Evolutionary conservation across 2,888 invertebrate species (phyloP).

Genomic region (Macrophya annulata): DNA sequence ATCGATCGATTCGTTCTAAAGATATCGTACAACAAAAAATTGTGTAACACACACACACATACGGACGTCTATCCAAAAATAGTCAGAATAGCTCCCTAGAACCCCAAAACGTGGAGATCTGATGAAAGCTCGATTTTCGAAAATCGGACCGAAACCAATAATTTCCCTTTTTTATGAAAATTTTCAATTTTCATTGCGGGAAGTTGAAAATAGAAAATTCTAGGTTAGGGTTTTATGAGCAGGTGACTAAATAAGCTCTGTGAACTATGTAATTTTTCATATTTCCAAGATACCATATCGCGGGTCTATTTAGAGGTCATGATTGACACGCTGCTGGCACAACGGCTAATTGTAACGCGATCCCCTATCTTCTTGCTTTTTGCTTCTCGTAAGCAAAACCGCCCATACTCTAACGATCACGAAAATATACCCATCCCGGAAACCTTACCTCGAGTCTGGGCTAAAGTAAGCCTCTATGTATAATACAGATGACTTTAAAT

Average conservation of each 20-base stretch:
- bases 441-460: neutral
- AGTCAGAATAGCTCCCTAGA: too few species aligned
- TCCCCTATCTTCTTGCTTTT: neutral
- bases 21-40: too few species aligned
- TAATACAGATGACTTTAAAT: too few species aligned
- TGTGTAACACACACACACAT: too few species aligned
- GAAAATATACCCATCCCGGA: conserved; percentile 27
- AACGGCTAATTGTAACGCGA: conserved; percentile 54
- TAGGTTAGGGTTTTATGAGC: neutral
- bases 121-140: too few species aligned
- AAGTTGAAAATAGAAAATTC: too few species aligned
- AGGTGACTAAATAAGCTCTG: neutral
- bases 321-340: conserved; percentile 48
- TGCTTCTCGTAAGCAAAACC: neutral
- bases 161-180: too few species aligned
- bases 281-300: conserved; percentile 7
- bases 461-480: neutral
- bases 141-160: too few species aligned
- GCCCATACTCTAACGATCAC: conserved; percentile 45
- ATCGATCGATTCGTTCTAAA: too few species aligned
- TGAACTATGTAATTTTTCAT: conserved; percentile 32
- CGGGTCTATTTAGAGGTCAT: conserved; percentile 48
- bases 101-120: too few species aligned
- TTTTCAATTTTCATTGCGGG: too few species aligned
- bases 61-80: too few species aligned